Conservation (phyloP, 2,797 vertebrate genomes). For the Megalops cyprinoides region DNA sequence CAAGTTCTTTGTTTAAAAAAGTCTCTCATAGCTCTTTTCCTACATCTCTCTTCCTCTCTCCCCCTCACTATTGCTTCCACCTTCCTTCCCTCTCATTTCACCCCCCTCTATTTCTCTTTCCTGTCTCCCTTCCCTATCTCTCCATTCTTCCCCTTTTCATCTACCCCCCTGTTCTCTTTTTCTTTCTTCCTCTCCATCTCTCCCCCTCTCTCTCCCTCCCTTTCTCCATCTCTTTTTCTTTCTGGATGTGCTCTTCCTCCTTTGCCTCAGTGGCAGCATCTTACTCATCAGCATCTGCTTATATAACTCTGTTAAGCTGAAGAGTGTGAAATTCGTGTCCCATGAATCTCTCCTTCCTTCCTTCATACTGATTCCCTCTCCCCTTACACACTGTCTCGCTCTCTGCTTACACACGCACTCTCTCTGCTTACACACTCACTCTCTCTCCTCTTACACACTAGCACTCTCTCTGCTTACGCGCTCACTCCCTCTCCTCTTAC, state of each 20-base stretch:
- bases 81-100: not conserved
- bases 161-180: not conserved
- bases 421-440: not conserved
- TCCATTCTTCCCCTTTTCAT: too few species aligned
- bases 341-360: not conserved
- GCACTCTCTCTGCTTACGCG: not conserved
- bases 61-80: not conserved
- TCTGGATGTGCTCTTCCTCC: too few species aligned
- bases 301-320: slow-evolving; percentile 19
- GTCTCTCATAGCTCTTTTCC: not conserved
- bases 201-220: not conserved
- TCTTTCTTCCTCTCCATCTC: not conserved
- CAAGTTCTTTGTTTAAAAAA: not conserved
- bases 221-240: not conserved
- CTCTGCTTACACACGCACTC: not conserved
- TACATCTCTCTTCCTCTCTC: not conserved
- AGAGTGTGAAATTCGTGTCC: not conserved
- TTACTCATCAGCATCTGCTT: slow-evolving; percentile 13
- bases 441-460: not conserved
- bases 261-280: not conserved
- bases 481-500: not conserved
- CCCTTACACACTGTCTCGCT: not conserved
- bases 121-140: not conserved
- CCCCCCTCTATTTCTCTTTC: not conserved
- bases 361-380: not conserved